Percentiles rank a stretch among this genome's conserved stretches.
Evolutionary conservation across 2,888 invertebrate genomes (phyloP).

Genomic region (Drosophila cracens): DNA sequence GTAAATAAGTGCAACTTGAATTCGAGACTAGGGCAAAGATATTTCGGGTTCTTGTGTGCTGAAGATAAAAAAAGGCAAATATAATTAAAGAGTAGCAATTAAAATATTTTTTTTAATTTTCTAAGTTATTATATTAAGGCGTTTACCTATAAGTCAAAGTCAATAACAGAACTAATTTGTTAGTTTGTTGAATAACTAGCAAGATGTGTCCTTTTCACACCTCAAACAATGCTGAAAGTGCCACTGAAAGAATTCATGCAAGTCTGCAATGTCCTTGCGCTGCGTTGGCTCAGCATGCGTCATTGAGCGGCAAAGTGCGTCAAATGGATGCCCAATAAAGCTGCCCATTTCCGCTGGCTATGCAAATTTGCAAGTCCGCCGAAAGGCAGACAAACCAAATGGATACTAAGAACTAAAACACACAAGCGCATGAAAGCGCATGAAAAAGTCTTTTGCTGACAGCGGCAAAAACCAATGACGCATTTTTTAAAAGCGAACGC

Average conservation of each 20-base stretch:
- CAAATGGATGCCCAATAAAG: constrained; percentile 11
- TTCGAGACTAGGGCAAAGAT: not conserved
- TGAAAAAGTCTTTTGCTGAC: constrained; percentile 22
- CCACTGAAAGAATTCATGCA: constrained; percentile 19
- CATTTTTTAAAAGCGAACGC: constrained; percentile 26
- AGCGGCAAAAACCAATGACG: constrained; percentile 33
- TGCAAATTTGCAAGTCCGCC: constrained; percentile 33
- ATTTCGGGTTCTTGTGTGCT: not conserved
- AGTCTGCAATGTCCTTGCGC: constrained; percentile 12
- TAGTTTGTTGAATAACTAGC: not conserved
- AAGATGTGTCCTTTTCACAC: constrained; percentile 15
- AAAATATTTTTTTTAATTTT: not conserved
- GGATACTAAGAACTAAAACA: constrained; percentile 5
- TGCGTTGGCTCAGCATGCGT: constrained; percentile 10
- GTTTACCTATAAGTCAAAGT: not conserved
- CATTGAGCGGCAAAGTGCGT: constrained; percentile 26
- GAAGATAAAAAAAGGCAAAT: not conserved
- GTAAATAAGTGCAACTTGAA: not conserved
- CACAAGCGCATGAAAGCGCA: not conserved
- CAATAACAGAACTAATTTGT: constrained; percentile 34
- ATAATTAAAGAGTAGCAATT: not conserved
- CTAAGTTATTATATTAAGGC: not conserved
- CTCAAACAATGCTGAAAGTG: constrained; percentile 33
- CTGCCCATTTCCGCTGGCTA: constrained; percentile 18
- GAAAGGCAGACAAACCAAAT: constrained; percentile 32